Conservation (phyloP, 1,140 invertebrate species). For the Akabosia matsudoensis region DNA sequence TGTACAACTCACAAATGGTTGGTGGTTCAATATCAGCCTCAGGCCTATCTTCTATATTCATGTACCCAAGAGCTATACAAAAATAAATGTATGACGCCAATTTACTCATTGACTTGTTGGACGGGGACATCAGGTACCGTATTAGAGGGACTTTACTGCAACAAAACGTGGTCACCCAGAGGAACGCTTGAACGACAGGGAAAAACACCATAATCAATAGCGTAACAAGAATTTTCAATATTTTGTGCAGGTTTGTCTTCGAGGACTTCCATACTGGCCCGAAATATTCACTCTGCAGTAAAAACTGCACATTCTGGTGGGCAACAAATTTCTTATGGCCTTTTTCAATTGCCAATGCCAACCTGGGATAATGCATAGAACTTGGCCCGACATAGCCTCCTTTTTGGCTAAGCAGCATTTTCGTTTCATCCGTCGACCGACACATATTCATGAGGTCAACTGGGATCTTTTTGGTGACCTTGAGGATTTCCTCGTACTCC, state of each 20-base stretch:
- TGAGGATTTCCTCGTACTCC: conserved; percentile 6
- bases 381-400: background rate
- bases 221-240: background rate
- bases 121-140: background rate
- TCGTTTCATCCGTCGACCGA: background rate
- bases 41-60: background rate
- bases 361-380: conserved; percentile 2
- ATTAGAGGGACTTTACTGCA: background rate
- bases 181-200: background rate
- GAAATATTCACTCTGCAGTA: background rate
- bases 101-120: background rate
- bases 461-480: background rate
- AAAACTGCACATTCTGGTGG: conserved; percentile 14
- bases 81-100: background rate
- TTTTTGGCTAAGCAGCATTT: conserved; percentile 1
- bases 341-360: background rate
- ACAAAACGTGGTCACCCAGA: background rate
- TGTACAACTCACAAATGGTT: background rate
- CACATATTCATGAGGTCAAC: background rate
- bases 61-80: background rate
- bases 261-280: background rate
- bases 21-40: background rate
- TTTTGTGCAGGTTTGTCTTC: background rate
- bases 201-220: background rate
- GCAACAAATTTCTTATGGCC: background rate